phyloP scores from a whole-genome alignment of 2,888 invertebrate genomes.

The Coenonympha arcania region DNA sequence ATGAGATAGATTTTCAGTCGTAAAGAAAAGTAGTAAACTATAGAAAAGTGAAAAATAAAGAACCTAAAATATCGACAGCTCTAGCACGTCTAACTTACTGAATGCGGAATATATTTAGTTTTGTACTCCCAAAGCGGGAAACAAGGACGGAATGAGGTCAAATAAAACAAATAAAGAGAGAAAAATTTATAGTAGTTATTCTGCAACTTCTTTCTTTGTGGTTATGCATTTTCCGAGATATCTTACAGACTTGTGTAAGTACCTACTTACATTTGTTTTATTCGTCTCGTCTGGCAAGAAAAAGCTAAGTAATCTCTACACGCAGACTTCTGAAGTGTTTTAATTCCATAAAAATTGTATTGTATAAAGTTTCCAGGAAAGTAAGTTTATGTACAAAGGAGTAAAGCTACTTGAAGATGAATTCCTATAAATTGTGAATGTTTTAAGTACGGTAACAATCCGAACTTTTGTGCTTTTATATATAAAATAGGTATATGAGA shows the following conservation, averaged over 20 bases:
- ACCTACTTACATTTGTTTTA: background rate
- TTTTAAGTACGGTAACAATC: background rate
- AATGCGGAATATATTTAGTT: conserved; percentile 14
- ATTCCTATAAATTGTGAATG: background rate
- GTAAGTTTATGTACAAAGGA: background rate
- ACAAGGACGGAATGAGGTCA: conserved; percentile 19
- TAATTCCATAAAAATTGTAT: background rate
- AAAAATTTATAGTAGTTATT: conserved; percentile 19
- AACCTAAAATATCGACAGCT: conserved; percentile 6
- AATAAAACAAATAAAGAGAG: conserved; percentile 17
- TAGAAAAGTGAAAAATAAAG: too few relatives aligned
- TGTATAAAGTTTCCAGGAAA: too few relatives aligned
- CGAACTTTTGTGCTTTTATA: background rate
- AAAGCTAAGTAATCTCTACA: background rate
- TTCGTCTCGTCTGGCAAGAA: conserved; percentile 1
- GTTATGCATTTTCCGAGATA: conserved; percentile 10
- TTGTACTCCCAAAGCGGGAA: conserved; percentile 14
- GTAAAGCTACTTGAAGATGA: background rate
- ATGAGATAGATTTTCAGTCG: too few relatives aligned
- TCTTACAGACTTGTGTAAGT: too few relatives aligned
- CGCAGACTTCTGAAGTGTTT: background rate
- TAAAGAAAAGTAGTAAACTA: too few relatives aligned
- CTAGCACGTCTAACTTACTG: background rate
- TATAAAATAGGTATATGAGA: too few relatives aligned
- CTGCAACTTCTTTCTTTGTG: conserved; percentile 15